Evolutionary conservation across 2,888 invertebrate genomes (phyloP).

Genomic region (Dendrolimus houi): DNA sequence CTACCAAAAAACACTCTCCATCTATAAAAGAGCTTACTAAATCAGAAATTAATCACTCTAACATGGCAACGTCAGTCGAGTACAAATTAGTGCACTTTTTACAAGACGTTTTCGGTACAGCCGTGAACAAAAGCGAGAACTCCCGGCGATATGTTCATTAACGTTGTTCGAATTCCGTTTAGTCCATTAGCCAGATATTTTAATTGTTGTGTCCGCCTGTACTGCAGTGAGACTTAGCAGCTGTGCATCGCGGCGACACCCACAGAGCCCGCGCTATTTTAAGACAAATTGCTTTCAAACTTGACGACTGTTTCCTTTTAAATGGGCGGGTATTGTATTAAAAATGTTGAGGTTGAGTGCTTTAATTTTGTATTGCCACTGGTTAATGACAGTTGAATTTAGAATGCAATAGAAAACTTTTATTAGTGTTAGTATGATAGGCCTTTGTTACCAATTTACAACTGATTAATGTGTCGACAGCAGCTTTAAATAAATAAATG

Average conservation of each 20-base stretch:
- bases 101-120: conserved; percentile 30
- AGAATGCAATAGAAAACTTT: background rate
- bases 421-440: too few relatives aligned
- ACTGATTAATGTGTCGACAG: too few relatives aligned
- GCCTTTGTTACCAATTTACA: too few relatives aligned
- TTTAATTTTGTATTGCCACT: background rate
- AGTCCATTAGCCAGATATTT: conserved; percentile 74
- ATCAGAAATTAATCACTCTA: background rate
- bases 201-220: conserved; percentile 60
- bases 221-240: conserved; percentile 53
- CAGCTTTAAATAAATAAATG: too few relatives aligned
- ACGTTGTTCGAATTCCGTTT: conserved; percentile 59
- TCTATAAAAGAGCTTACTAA: background rate
- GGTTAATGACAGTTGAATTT: background rate
- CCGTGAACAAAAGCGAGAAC: conserved; percentile 47
- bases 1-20: too few relatives aligned
- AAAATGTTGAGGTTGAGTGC: background rate
- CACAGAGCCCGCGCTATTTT: conserved; percentile 62
- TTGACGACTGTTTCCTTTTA: conserved; percentile 46
- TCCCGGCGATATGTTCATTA: conserved; percentile 68
- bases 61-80: background rate
- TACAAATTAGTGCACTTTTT: conserved; percentile 17
- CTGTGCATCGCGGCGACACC: conserved; percentile 53
- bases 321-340: background rate
- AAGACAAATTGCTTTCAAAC: conserved; percentile 67